Base-by-base conservation (phyloP, 35 echinoderm and acorn worm species). In the Heliocidaris erythrogramma region DNA sequence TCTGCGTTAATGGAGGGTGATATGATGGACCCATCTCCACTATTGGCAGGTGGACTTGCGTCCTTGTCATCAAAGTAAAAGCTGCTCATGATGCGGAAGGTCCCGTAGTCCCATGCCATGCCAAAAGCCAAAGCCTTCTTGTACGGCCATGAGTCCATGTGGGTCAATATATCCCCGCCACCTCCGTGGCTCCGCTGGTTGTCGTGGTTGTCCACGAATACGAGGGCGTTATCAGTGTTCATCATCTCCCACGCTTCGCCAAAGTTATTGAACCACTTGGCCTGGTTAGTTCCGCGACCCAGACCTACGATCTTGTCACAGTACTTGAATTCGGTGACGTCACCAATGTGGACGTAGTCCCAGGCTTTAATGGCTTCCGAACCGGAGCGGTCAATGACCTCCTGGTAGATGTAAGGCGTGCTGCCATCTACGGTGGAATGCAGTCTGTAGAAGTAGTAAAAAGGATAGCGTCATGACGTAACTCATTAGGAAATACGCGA, bases 181-280 rank as follows among this genome's bases (percentile, higher is more conserved):
- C 95, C 95, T 18, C 95, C 97, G 32, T 97, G 96, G 24, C 95
- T 95, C 13, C 97, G 94, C 90, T 98, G 97, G 92, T 97, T 98
- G 92, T 98, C 97, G 31, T 98, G 97, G 94, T 98, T 98, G 48
- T 98, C 97, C 35, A 98, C 89, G 60, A 98, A 98, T 24, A 94
- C 96, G 7, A 98, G 18, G 4, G 97, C 96, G 32, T 60, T 14
- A 35, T 69, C 92, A 47, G 69, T 93, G 10, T 48, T 50, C 30
- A 98, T 85, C 12, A 98, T 69, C n/a, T 90, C 94, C 97, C 97
- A 98, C 4, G 93, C 88, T 53, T 97, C 96, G 5, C 95, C 95
- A 17, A 96, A 97, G 60, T 92, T 97, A 11, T 12, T 14, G 59
- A 96, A 94, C 7, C 49, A 88, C 12, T 86, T 97, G 47, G 95